These are phyloP conservation scores for Trichosurus vulpecula DNA, from an alignment of 2,797 vertebrate genomes.

Conservation along the genomic window DNA sequence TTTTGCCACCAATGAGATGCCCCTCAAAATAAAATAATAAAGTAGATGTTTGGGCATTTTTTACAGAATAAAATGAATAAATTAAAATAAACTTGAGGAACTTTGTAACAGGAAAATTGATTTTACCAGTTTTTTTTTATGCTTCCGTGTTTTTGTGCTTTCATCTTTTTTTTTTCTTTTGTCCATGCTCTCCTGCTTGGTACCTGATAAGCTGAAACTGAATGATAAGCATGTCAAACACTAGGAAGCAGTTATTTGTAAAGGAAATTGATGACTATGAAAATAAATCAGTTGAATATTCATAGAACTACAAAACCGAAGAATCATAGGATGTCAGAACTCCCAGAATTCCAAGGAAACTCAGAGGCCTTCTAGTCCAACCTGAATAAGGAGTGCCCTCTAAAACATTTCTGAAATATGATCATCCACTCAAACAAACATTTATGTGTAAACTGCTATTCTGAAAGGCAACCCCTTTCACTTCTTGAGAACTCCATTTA, in stretches of 20 bases:
- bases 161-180: background rate
- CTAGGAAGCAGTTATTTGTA: background rate
- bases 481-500: background rate
- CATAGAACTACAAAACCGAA: background rate
- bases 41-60: background rate
- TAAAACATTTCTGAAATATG: background rate
- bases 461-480: background rate
- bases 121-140: background rate
- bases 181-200: background rate
- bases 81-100: background rate
- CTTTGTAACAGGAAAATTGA: background rate
- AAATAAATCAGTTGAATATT: background rate
- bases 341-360: background rate
- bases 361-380: background rate
- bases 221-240: background rate
- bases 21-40: background rate
- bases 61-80: background rate
- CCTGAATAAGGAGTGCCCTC: background rate
- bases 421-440: background rate
- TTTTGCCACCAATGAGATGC: background rate
- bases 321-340: background rate
- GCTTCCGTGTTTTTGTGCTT: background rate
- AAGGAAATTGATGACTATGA: background rate
- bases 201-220: background rate
- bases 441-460: background rate